Base-by-base conservation (phyloP, 2,888 invertebrate genomes). In the Caenorhabditis plicata region DNA sequence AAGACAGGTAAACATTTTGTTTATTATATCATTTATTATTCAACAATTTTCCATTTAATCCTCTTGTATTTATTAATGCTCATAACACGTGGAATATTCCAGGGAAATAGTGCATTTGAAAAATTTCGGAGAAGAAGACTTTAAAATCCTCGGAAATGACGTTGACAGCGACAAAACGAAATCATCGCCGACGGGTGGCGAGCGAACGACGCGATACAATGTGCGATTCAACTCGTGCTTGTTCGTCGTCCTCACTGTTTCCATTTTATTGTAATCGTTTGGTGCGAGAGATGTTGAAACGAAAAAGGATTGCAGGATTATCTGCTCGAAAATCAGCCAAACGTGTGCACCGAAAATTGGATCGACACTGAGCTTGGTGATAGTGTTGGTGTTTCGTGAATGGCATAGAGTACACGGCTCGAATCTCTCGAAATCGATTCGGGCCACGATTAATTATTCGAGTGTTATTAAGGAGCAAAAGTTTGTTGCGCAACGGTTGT, bases 341-440 rank as follows among this genome's bases (percentile, higher is more conserved):
- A 39, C 8, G 2, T 51, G 32, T 32, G 22, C 7, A 25, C 4
- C 20, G 15, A 22, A 40, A 22, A 4, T 19, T n/a, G 44, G 60
- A 15, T 60, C 49, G 7, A 9, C 26, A 1, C 15, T 42, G 0
- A 42, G 49, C 2, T 22, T 60, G 8, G 25, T 19, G 8, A 11
- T 35, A 2, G 23, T 43, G 13, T 27, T 60, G 13, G 22, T 49
- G 9, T 22, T 38, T 27, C 39, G 53, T 25, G 60, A 60, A 26
- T 60, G 60, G 60, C 42, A 43, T 25, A 17, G 60, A 33, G 26
- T 60, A 36, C 47, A 46, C 22, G 60, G 54, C 17, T 35, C 22
- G 23, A 23, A 25, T 1, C 31, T 60, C 9, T 50, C 54, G 11
- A 51, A 39, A 23, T 11, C 25, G 15, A 29, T 29, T n/a, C 45